Percentiles rank a stretch among this genome's conserved stretches.
phyloP scores from a whole-genome alignment of 2,888 invertebrate species.

The Biston betularia region DNA sequence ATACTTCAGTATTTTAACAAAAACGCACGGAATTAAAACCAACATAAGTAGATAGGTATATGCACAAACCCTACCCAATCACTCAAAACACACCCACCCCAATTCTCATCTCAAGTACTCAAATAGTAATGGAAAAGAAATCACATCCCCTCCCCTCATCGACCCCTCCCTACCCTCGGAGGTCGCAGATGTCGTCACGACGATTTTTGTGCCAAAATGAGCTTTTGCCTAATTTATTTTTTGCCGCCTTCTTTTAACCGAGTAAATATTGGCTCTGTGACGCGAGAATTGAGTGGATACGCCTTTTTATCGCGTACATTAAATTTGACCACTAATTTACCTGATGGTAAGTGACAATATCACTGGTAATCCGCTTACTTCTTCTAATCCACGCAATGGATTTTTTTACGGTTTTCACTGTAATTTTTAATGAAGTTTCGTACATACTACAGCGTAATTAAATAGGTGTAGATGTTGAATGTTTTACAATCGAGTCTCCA shows the following conservation, averaged over 20 bases:
- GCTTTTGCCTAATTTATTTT: conserved; percentile 86
- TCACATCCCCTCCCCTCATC: conserved; percentile 56
- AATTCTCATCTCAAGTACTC: conserved; percentile 41
- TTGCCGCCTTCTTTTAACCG: conserved; percentile 84
- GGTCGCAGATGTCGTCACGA: conserved; percentile 78
- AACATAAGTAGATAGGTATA: background rate
- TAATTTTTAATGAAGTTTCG: too few relatives aligned
- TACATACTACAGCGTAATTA: too few relatives aligned
- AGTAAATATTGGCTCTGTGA: conserved; percentile 80
- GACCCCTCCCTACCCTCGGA: conserved; percentile 44
- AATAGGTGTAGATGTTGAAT: too few relatives aligned
- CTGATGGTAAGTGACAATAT: too few relatives aligned
- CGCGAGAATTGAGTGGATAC: conserved; percentile 57
- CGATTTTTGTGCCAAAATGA: conserved; percentile 82
- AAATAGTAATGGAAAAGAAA: conserved; percentile 72
- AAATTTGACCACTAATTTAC: background rate
- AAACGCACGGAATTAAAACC: too few relatives aligned
- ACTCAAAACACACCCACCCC: conserved; percentile 25
- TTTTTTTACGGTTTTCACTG: too few relatives aligned
- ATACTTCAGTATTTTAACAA: too few relatives aligned
- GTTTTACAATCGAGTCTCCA: too few relatives aligned
- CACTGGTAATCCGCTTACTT: too few relatives aligned
- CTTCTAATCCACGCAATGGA: too few relatives aligned
- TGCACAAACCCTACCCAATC: conserved; percentile 16
- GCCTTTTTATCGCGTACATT: conserved; percentile 34